These are phyloP conservation scores for Rotaria sp. DNA, from an alignment of 2,888 invertebrate genomes.

Conservation along the genomic window DNA sequence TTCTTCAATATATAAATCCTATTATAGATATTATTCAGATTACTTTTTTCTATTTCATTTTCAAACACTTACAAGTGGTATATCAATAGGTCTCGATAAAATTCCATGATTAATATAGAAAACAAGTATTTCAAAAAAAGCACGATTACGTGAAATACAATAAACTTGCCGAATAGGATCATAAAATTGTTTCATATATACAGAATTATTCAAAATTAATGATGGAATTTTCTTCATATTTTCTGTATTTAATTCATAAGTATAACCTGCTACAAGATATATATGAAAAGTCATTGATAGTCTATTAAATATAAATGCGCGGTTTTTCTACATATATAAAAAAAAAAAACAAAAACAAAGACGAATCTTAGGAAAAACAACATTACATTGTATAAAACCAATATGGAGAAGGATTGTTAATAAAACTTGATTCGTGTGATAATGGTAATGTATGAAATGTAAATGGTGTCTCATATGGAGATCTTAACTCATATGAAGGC, in stretches of 20 bases:
- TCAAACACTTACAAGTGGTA: neutral
- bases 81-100: neutral
- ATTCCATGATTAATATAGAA: slow-evolving; percentile 23
- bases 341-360: neutral
- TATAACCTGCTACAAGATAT: neutral
- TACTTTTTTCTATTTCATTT: neutral
- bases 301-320: neutral
- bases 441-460: neutral
- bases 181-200: neutral
- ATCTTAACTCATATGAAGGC: no score
- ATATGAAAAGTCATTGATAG: neutral
- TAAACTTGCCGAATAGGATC: neutral
- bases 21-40: neutral
- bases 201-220: neutral
- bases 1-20: slow-evolving; percentile 4
- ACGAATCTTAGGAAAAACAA: neutral
- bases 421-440: no score
- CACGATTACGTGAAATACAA: neutral
- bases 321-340: neutral
- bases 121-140: neutral
- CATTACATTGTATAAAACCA: neutral
- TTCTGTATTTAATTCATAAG: neutral
- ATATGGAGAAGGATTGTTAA: neutral
- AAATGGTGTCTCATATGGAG: neutral
- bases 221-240: neutral